Conservation (phyloP, 2,888 invertebrate species). For the Muscina levida region DNA sequence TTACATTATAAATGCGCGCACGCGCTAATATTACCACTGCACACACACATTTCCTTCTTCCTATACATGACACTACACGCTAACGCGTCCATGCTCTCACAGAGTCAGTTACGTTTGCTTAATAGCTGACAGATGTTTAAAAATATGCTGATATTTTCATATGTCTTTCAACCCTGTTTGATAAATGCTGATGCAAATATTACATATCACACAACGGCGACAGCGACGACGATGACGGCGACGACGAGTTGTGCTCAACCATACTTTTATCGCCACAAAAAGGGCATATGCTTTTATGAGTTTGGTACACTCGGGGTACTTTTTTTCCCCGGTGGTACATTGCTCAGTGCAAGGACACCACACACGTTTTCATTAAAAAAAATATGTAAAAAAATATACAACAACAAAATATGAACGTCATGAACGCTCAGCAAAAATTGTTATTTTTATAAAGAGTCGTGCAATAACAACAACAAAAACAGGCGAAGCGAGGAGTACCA, state of each 20-base stretch:
- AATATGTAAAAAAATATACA: slow-evolving; percentile 25
- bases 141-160: slow-evolving; percentile 40
- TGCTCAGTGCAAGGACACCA: slow-evolving; percentile 56
- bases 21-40: slow-evolving; percentile 63
- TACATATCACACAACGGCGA: slow-evolving; percentile 19
- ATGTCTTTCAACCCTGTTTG: slow-evolving; percentile 64
- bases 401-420: slow-evolving; percentile 35
- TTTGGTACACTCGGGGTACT: neutral
- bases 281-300: slow-evolving; percentile 55
- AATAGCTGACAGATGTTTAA: slow-evolving; percentile 78
- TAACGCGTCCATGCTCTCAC: neutral
- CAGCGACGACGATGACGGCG: neutral
- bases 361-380: slow-evolving; percentile 55
- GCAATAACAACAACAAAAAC: neutral
- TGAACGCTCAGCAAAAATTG: slow-evolving; percentile 43
- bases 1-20: slow-evolving; percentile 64
- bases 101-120: slow-evolving; percentile 68
- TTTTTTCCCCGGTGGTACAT: slow-evolving; percentile 21
- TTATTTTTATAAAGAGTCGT: slow-evolving; percentile 55
- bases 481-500: neutral
- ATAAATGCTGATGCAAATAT: slow-evolving; percentile 64
- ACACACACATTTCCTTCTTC: slow-evolving; percentile 36
- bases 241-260: slow-evolving; percentile 27
- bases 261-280: neutral
- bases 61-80: neutral